Conservation (phyloP, 2,113 vertebrate genomes). For the Melozone crissalis region DNA sequence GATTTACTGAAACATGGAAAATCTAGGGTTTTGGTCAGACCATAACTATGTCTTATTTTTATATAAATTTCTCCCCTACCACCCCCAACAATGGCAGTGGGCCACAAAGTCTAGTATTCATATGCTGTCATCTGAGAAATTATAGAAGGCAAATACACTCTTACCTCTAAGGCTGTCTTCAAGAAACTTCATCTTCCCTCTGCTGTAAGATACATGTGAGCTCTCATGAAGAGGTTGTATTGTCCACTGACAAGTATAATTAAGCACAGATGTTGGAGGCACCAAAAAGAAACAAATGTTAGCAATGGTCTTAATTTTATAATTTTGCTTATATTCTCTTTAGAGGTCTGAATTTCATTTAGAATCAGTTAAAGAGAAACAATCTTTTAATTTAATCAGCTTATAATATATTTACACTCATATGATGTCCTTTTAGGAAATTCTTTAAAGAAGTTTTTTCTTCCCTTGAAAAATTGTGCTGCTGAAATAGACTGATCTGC, state of each 20-base stretch:
- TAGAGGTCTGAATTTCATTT: background rate
- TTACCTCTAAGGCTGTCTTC: background rate
- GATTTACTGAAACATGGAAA: background rate
- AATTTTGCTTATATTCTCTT: background rate
- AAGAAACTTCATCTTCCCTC: background rate
- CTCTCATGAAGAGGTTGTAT: background rate
- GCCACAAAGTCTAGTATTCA: background rate
- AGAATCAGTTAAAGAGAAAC: background rate
- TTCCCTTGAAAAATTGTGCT: background rate
- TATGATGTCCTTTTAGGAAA: background rate
- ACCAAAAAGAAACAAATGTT: background rate
- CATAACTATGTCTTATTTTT: background rate
- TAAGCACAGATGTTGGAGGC: conserved; percentile 9
- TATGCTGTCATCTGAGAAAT: background rate
- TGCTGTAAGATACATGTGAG: background rate
- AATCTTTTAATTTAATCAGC: background rate
- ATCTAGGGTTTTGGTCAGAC: background rate
- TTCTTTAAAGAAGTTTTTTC: background rate
- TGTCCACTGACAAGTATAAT: conserved; percentile 18
- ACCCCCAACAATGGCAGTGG: background rate
- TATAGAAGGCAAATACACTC: background rate
- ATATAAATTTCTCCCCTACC: rapidly evolving
- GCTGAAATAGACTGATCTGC: background rate
- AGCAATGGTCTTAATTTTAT: background rate
- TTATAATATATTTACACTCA: background rate